These are phyloP conservation scores for Eucriotettix oculatus DNA, from an alignment of 2,888 invertebrate genomes.

Conservation along the genomic window DNA sequence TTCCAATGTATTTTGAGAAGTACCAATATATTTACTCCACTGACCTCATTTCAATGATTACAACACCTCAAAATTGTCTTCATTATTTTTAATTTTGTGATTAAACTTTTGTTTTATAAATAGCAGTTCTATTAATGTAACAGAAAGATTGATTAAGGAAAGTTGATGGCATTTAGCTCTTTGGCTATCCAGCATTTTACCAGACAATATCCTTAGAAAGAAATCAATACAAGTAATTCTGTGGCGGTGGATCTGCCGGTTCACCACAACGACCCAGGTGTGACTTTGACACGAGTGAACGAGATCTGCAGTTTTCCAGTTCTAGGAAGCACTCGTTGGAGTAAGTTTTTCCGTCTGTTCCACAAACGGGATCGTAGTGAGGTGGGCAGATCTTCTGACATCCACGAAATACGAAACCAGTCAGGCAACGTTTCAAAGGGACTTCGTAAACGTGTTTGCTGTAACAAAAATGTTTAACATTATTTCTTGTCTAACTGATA, in stretches of 20 bases:
- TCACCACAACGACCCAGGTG: constrained; percentile 74
- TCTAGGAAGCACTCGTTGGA: constrained; percentile 84
- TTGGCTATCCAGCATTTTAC: too few relatives aligned
- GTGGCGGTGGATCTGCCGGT: constrained; percentile 59
- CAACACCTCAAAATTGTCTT: too few relatives aligned
- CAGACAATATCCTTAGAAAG: too few relatives aligned
- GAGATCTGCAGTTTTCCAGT: constrained; percentile 77
- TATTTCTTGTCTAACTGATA: too few relatives aligned
- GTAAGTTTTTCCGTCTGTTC: constrained; percentile 83
- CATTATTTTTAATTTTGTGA: too few relatives aligned
- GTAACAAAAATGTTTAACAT: constrained; percentile 19
- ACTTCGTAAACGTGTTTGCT: constrained; percentile 82
- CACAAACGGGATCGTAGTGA: constrained; percentile 82
- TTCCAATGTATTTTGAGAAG: too few relatives aligned
- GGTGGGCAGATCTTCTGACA: constrained; percentile 75
- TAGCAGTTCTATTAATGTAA: too few relatives aligned
- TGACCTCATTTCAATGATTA: too few relatives aligned
- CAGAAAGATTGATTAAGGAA: too few relatives aligned
- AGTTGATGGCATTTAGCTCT: too few relatives aligned
- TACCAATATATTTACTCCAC: too few relatives aligned
- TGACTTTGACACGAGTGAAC: constrained; percentile 57
- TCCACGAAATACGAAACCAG: constrained; percentile 71
- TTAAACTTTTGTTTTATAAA: too few relatives aligned
- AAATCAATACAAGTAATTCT: constrained; percentile 65
- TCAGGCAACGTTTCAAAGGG: constrained; percentile 72